Evolutionary conservation across 1,140 invertebrate genomes (phyloP), one percentile per base, ranked within the genome.

Genomic region (Zelostemma sp.): DNA sequence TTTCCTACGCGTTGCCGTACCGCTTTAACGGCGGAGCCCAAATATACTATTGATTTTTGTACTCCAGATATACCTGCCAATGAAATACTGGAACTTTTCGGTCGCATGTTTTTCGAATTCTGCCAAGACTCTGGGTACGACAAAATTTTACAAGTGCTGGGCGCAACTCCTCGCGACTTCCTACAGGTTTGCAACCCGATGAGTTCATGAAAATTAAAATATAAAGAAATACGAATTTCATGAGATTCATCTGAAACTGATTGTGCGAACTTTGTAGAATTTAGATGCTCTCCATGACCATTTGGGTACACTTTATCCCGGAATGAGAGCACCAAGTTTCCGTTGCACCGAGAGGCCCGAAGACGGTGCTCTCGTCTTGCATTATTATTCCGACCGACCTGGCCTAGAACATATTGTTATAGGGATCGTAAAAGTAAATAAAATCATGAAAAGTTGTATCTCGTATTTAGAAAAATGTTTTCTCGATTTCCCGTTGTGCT

Each of bases 61-160:
- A 14, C 17, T 17, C 17, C 40, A 43, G 40, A 43, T 8, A 17
- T 43, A 43, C 40, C 40, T 43, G 40, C 40, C 16, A 43, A 43
- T 11, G 40, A 43, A 15, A 43, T 43, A 16, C 17, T 43, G 17
- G 40, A 43, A 43, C 40, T 43, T 11, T 43, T 43, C 17, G 40
- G 40, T 15, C 94, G 94, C 77, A 96, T 93, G 80, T 97, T 97
- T 81, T 97, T 96, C 77, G 95, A 97, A 82, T 97, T 96, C 78
- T 97, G 95, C 72, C 94, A 97, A 84, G 95, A 97, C 80, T 97
- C 95, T 12, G 95, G 95, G 16, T 97, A 96, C 78, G 95, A 96
- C 77, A 95, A 95, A 84, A 97, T 97, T 68, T 86, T 97, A 2
- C 94, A 96, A 86, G 95, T 97, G 0, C 86, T 97, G 0, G 95